Evolutionary conservation across 1,140 invertebrate species (phyloP), one percentile per base, ranked within the genome.

Genomic region (Forficula auricularia): DNA sequence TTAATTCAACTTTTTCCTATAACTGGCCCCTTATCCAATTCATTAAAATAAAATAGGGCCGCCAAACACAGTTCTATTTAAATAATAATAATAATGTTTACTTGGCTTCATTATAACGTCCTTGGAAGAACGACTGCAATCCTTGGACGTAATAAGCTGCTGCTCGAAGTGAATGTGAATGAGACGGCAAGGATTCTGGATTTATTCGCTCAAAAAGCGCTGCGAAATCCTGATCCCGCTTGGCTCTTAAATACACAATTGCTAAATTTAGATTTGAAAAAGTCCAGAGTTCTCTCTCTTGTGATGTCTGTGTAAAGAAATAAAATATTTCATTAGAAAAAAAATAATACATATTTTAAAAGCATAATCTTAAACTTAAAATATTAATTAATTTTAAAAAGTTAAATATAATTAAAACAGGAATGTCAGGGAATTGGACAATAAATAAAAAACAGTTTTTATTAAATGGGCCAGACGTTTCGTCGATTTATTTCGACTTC

Each of bases 91-190:
- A n/a, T 41, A 30, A 30, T 38, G 73, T 75, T 72, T 65, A 95
- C 89, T 97, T 97, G 40, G 91, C 90, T 65, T 97, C 91, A 60
- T 94, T 91, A 56, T 92, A 95, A 57, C 86, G 70, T 19, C 82
- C 81, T 59, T 92, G 88, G 62, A 95, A 96, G 65, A 96, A 97
- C 10, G 88, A 86, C 62, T 96, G 91, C 4, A 97, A 69, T 20
- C 91, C 91, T 59, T 92, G 80, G 19, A 97, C 91, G 62, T 95
- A 97, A 63, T 89, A 95, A 1, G 87, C 88, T 44, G 82, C 90
- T 39, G 82, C 91, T 59, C 85, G 73, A 51, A 94, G 65, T 49
- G 85, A 86, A 61, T 92, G 86, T 15, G 87, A 90, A 62, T 81
- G 76, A 3, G 80, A 75, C 13, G 79, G 79, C 38, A 90, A 58